Percentiles rank a stretch among this genome's conserved stretches.
Conservation (phyloP, 2,113 vertebrate genomes). For the Ancistrus triradiatus region DNA sequence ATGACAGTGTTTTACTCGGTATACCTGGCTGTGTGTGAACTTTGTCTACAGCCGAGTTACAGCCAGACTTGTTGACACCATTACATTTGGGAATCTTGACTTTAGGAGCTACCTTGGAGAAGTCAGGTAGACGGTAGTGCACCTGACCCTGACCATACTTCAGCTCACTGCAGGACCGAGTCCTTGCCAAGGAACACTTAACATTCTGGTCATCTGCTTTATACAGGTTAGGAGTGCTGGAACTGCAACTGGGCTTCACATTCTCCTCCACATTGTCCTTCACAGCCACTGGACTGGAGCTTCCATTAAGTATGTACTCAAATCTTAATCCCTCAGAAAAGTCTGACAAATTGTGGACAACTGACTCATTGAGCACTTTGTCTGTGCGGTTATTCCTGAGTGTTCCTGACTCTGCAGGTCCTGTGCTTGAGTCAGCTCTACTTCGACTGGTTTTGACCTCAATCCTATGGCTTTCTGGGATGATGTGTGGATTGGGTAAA, state of each 20-base stretch:
- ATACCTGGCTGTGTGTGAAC: constrained; percentile 61
- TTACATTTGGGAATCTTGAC: constrained; percentile 67
- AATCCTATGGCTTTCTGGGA: not conserved
- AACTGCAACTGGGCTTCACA: constrained; percentile 11
- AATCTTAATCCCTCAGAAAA: not conserved
- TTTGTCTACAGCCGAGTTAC: constrained; percentile 51
- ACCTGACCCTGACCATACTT: constrained; percentile 69
- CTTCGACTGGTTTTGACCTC: not conserved
- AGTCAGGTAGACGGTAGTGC: constrained; percentile 66
- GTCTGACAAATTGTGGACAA: not conserved
- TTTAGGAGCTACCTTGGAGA: constrained; percentile 69
- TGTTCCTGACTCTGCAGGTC: not conserved
- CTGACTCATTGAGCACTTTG: not conserved
- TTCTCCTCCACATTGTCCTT: not conserved
- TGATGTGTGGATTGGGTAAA: not conserved
- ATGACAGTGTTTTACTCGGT: constrained; percentile 40
- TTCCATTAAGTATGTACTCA: not conserved
- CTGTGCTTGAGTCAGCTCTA: not conserved
- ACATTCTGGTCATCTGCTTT: constrained; percentile 18
- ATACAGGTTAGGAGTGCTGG: constrained; percentile 25
- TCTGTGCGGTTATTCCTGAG: not conserved
- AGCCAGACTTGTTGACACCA: constrained; percentile 40
- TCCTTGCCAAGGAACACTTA: constrained; percentile 50
- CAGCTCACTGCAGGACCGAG: constrained; percentile 57
- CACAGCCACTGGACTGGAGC: constrained; percentile 12